A percentile compares a stretch with the other conserved stretches of the same genome.
Conservation (phyloP, 2,113 vertebrate genomes). For the Nothocercus nigrocapillus region DNA sequence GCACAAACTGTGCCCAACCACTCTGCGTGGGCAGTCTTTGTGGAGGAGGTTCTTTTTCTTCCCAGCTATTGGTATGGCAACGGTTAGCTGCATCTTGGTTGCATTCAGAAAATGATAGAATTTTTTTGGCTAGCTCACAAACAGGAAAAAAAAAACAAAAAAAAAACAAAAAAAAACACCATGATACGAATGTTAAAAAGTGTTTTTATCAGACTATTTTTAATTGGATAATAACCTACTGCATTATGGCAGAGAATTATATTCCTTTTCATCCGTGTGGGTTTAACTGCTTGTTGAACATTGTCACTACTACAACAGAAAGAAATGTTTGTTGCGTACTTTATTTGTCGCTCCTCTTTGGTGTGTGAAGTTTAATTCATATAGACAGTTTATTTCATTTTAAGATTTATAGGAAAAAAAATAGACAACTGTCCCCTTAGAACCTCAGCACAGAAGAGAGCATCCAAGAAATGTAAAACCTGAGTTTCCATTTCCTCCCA, state of each 20-base stretch:
- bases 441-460: not conserved
- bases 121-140: constrained; percentile 59
- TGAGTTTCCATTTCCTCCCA: not conserved
- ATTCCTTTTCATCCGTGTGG: not conserved
- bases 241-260: constrained; percentile 34
- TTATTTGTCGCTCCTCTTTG: not conserved
- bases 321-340: not conserved
- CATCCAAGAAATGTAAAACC: not conserved
- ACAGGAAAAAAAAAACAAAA: constrained; percentile 11
- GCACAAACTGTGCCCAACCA: constrained; percentile 47
- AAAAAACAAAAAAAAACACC: too few species aligned
- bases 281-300: not conserved
- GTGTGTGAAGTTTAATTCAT: not conserved
- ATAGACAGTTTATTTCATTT: not conserved
- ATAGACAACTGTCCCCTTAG: not conserved
- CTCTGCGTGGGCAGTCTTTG: constrained; percentile 55
- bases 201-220: constrained; percentile 17
- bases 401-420: not conserved
- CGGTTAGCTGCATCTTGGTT: constrained; percentile 47
- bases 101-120: constrained; percentile 54
- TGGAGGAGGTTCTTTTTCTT: constrained; percentile 67
- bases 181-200: constrained; percentile 48
- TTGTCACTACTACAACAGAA: not conserved
- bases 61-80: constrained; percentile 58
- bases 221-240: constrained; percentile 38